Evolutionary conservation across 2,113 vertebrate genomes (phyloP).

Genomic region (Noturus placidus): DNA sequence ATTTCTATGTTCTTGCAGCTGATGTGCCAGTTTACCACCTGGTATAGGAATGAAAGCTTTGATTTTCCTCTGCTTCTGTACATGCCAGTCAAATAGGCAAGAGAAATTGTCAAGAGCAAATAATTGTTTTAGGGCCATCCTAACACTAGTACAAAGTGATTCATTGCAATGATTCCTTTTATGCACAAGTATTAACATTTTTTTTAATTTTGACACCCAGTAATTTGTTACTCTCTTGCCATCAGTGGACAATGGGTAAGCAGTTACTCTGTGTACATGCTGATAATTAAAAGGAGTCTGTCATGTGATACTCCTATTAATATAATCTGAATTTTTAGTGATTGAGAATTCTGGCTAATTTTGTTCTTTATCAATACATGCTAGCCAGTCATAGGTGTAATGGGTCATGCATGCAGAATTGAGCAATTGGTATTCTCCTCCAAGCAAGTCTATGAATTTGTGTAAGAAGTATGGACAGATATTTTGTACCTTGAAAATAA

Average conservation of each 20-base stretch:
- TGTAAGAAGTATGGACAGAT: neutral
- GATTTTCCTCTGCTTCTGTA: neutral
- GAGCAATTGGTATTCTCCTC: neutral
- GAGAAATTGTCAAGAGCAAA: neutral
- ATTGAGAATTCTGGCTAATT: neutral
- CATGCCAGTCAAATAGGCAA: neutral
- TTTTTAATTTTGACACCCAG: neutral
- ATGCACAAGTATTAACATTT: neutral
- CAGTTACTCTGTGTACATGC: neutral
- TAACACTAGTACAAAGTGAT: neutral
- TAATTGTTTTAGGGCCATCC: neutral
- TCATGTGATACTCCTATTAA: neutral
- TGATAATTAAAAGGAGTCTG: neutral
- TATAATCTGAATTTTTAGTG: neutral
- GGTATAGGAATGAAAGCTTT: neutral
- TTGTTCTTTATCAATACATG: neutral
- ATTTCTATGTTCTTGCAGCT: neutral
- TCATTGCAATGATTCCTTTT: neutral
- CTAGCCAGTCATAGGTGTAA: neutral
- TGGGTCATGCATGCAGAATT: constrained; percentile 4
- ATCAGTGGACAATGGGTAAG: neutral
- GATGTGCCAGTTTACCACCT: neutral
- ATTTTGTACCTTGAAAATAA: neutral
- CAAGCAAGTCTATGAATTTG: neutral
- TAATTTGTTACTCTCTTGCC: neutral